Percentiles rank a stretch among this genome's conserved stretches.
phyloP scores from a whole-genome alignment of 2,797 vertebrate genomes.

The Notoglanidium macrostoma region DNA sequence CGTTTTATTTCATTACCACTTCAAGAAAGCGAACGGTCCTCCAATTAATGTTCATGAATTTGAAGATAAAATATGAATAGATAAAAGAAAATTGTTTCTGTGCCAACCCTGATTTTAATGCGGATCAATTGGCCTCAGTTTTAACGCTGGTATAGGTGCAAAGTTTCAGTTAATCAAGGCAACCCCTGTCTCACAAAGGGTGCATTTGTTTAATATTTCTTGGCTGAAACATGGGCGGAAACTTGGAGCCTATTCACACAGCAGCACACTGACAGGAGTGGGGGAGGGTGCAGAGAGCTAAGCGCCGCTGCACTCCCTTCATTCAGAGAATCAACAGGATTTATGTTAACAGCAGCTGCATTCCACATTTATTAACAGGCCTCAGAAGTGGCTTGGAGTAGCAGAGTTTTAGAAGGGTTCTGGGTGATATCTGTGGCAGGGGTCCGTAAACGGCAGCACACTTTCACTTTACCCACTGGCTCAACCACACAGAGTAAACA shows the following conservation, averaged over 20 bases:
- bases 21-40: neutral
- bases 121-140: neutral
- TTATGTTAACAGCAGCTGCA: slow-evolving; percentile 56
- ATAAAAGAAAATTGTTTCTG: neutral
- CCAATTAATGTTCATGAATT: neutral
- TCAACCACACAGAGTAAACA: slow-evolving; percentile 45
- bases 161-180: slow-evolving; percentile 57
- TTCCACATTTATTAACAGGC: slow-evolving; percentile 56
- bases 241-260: slow-evolving; percentile 59
- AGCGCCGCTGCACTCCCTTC: slow-evolving; percentile 41
- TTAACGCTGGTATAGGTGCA: slow-evolving; percentile 39
- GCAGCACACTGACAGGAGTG: slow-evolving; percentile 46
- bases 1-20: slow-evolving; percentile 7
- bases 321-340: slow-evolving; percentile 52
- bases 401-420: slow-evolving; percentile 8
- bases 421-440: slow-evolving; percentile 31
- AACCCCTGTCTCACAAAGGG: slow-evolving; percentile 55
- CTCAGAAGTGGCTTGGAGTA: slow-evolving; percentile 39
- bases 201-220: slow-evolving; percentile 61
- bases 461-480: slow-evolving; percentile 21
- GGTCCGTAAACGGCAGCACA: slow-evolving; percentile 45
- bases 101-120: slow-evolving; percentile 13
- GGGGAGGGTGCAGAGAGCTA: slow-evolving; percentile 34
- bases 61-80: neutral
- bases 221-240: slow-evolving; percentile 56